These are phyloP conservation scores for Microhierax caerulescens DNA, from an alignment of 2,797 vertebrate species.

Conservation along the genomic window DNA sequence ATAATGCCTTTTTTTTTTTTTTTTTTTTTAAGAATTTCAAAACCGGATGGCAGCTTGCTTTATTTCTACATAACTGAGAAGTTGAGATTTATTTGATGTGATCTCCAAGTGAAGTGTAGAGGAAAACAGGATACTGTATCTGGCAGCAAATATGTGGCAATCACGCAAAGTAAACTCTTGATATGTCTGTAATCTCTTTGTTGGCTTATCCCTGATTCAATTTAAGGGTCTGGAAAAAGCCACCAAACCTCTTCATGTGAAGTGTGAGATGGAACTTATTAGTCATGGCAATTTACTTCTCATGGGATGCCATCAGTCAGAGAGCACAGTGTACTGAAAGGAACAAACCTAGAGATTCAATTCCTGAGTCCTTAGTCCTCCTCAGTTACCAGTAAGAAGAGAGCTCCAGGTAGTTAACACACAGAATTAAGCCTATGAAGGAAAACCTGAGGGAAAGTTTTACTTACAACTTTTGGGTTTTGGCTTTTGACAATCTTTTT, in stretches of 20 bases:
- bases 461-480: neutral
- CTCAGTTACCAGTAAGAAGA: neutral
- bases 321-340: neutral
- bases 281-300: conserved; percentile 35
- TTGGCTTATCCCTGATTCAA: conserved; percentile 59
- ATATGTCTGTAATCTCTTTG: conserved; percentile 64
- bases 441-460: neutral
- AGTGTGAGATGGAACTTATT: conserved; percentile 47
- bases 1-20: neutral
- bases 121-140: conserved; percentile 70
- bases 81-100: conserved; percentile 65
- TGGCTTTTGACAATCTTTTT: neutral
- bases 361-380: neutral
- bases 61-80: conserved; percentile 64
- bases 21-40: conserved; percentile 52
- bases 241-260: conserved; percentile 51
- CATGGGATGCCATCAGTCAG: neutral
- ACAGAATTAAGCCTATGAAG: neutral
- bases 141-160: conserved; percentile 61
- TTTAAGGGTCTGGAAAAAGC: conserved; percentile 66
- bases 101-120: conserved; percentile 56
- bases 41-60: conserved; percentile 19
- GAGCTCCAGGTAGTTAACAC: neutral
- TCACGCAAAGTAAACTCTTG: conserved; percentile 70
- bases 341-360: neutral